Conservation (phyloP, 1,140 invertebrate genomes). For the Caenorhabditis briggsae region DNA sequence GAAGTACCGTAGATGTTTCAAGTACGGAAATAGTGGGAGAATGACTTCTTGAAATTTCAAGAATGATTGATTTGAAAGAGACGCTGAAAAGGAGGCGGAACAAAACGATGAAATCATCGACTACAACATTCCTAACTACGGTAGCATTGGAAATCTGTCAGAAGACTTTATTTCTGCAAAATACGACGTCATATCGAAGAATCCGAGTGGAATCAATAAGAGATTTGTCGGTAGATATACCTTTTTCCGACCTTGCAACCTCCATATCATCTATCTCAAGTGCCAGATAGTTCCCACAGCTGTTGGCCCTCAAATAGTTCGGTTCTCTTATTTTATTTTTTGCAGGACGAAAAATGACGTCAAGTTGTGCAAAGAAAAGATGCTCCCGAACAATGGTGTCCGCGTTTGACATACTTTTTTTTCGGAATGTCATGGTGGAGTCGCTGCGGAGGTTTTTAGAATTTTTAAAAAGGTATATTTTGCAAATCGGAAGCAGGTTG, state of each 20-base stretch:
- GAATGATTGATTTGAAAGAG: too few species aligned
- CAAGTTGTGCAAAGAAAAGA: slow-evolving; percentile 37
- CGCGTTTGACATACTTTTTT: background rate
- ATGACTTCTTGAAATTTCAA: too few species aligned
- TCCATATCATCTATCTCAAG: slow-evolving; percentile 41
- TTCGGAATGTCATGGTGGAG: background rate
- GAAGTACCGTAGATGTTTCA: too few species aligned
- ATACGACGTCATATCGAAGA: background rate
- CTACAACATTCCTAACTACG: too few species aligned
- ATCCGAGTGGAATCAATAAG: background rate
- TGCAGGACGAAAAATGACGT: slow-evolving; percentile 32
- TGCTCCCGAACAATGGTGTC: slow-evolving; percentile 7
- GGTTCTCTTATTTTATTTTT: background rate
- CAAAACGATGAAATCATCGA: too few species aligned
- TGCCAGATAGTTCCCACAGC: background rate
- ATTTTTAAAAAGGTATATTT: background rate
- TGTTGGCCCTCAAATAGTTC: slow-evolving; percentile 1
- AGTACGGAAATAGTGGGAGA: too few species aligned
- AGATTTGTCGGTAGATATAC: background rate
- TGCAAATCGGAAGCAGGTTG: background rate
- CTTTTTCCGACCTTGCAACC: background rate
- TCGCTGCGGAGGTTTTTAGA: background rate
- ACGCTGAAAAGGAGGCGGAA: too few species aligned
- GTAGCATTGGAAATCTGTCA: too few species aligned
- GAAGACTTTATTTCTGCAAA: too few species aligned